Base-by-base conservation (phyloP, 30 jellyfish, hydroid and myxozoan genomes). In the Kudoa iwatai region DNA sequence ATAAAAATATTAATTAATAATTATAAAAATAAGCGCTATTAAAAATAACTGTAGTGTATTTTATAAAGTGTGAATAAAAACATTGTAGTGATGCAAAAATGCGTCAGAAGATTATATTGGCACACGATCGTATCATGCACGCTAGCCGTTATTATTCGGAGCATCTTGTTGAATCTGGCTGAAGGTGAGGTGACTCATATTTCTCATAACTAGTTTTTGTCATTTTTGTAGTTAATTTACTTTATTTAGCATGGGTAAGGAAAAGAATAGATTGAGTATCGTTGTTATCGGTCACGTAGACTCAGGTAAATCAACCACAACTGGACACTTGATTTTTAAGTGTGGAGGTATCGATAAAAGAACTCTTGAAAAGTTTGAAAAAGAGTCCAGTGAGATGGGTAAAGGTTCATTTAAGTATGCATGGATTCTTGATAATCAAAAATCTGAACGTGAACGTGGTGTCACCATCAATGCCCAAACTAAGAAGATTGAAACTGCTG, bases 201-300 rank as follows among this genome's bases (percentile, higher is more conserved):
- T n/a, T n/a, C n/a, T n/a, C n/a, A n/a, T n/a, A n/a, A n/a, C n/a
- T n/a, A n/a, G n/a, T n/a, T n/a, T n/a, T n/a, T n/a, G n/a, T n/a
- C n/a, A n/a, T n/a, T n/a, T n/a, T n/a, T n/a, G n/a, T n/a, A n/a
- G n/a, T n/a, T n/a, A n/a, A n/a, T n/a, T n/a, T n/a, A n/a, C n/a
- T n/a, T n/a, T 28, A 28, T 28, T 6, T 28, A 6, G 36, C 9
- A 28, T 28, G 36, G 11, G 13, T 7, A 39, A 2, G 1, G 83
- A 50, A 9, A 69, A 69, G 47, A 21, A 23, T 20, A 86, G 59
- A 41, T 50, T 69, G 43, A 69, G 62, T 64, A 55, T 69, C 25
- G 92, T 69, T 33, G 92, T 69, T 44, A 69, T 69, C 46, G 92
- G 92, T 39, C 92, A 69, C 51, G 92, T 69, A 56, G 92, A 69